Conservation (phyloP, 2,888 invertebrate species). For the Chirona hameri region DNA sequence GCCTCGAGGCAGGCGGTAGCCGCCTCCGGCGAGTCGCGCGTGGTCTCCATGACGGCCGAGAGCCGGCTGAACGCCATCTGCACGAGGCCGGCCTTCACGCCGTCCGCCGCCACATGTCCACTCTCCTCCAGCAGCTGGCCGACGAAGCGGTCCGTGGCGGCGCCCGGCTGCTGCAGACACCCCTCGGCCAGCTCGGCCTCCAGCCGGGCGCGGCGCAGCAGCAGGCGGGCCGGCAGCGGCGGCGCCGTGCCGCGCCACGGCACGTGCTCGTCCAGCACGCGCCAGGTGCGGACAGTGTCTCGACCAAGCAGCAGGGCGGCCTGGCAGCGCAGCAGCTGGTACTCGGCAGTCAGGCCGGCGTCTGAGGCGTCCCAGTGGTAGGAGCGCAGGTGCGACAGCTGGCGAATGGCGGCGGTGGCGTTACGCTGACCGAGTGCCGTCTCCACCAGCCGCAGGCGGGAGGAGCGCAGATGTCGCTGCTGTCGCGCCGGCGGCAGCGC, state of each 20-base stretch:
- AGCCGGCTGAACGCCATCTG: neutral
- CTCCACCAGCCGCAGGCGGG: neutral
- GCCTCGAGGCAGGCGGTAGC: constrained; percentile 34
- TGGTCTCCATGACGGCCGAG: neutral
- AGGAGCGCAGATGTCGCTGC: neutral
- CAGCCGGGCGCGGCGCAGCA: neutral
- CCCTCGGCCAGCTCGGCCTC: neutral
- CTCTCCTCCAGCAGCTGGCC: neutral
- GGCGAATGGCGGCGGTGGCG: neutral
- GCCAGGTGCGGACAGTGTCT: neutral
- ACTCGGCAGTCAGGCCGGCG: neutral
- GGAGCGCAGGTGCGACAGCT: neutral
- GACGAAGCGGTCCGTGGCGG: neutral
- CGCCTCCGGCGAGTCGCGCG: neutral
- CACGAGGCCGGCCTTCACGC: too few relatives aligned
- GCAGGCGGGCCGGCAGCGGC: neutral
- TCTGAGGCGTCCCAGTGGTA: neutral
- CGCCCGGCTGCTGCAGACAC: neutral
- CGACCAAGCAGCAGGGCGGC: neutral
- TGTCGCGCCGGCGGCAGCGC: neutral
- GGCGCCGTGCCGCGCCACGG: neutral
- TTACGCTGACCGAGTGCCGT: neutral
- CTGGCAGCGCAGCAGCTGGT: neutral
- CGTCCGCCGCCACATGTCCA: neutral
- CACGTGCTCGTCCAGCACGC: neutral